These are phyloP conservation scores for Butorides virescens DNA, from an alignment of 2,113 vertebrate species.

Conservation along the genomic window DNA sequence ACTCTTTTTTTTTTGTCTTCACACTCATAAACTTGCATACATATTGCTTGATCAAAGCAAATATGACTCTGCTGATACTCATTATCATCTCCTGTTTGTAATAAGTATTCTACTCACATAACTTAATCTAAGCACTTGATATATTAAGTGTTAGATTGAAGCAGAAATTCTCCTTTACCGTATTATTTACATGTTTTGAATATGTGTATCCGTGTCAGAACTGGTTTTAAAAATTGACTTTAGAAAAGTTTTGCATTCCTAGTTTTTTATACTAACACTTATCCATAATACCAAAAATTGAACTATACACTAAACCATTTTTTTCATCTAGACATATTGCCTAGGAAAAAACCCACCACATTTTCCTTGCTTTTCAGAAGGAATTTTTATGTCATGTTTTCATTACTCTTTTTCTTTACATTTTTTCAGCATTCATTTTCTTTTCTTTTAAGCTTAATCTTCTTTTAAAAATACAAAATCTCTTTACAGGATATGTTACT, in stretches of 20 bases:
- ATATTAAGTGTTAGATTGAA: not conserved
- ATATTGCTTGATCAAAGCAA: not conserved
- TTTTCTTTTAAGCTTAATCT: not conserved
- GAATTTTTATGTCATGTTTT: not conserved
- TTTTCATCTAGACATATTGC: not conserved
- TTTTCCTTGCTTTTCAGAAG: not conserved
- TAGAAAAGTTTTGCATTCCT: not conserved
- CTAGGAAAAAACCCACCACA: fast-evolving
- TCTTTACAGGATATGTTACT: not conserved
- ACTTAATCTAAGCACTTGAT: not conserved
- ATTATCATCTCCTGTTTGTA: not conserved
- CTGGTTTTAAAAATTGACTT: not conserved
- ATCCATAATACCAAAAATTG: not conserved
- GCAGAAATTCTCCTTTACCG: not conserved
- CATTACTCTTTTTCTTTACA: not conserved
- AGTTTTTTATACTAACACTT: not conserved
- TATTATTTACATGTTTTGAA: not conserved
- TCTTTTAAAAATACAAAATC: not conserved
- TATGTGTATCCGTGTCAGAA: not conserved
- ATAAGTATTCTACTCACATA: not conserved
- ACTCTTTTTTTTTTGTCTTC: not conserved
- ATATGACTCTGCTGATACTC: not conserved
- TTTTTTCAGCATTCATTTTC: not conserved
- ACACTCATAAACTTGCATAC: not conserved
- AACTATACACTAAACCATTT: not conserved